A percentile compares a stretch with the other conserved stretches of the same genome.
Evolutionary conservation across 1,140 invertebrate species (phyloP).

Genomic region (Macrobrachium rosenbergii): DNA sequence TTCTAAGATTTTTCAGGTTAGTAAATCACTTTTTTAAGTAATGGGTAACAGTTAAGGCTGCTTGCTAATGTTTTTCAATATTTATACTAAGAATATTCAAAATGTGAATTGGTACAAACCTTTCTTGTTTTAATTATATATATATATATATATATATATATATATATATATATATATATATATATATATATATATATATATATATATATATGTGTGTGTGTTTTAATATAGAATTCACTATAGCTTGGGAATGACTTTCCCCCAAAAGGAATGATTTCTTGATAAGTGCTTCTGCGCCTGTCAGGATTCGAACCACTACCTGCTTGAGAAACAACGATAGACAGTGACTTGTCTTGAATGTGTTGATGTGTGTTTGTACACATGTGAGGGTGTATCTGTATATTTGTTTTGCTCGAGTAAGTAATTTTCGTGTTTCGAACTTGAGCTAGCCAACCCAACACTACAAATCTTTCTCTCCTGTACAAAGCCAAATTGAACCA

Average conservation of each 20-base stretch:
- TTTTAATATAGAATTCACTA: too few relatives aligned
- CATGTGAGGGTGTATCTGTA: constrained; percentile 10
- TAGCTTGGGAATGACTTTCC: too few relatives aligned
- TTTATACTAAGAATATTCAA: too few relatives aligned
- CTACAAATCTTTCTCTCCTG: background rate
- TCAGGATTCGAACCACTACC: background rate
- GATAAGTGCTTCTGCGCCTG: constrained; percentile 23
- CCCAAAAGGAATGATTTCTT: too few relatives aligned
- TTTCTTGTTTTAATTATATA: too few relatives aligned
- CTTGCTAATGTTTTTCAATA: background rate
- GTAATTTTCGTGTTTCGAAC: background rate
- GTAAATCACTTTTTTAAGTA: background rate
- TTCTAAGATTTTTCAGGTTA: too few relatives aligned
- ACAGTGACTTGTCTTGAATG: background rate
- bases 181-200: too few relatives aligned
- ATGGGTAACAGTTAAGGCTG: background rate
- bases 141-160: too few relatives aligned
- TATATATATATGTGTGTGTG: too few relatives aligned
- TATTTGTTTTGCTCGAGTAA: background rate
- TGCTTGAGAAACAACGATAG: background rate
- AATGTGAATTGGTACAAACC: too few relatives aligned
- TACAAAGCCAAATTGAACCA: too few relatives aligned
- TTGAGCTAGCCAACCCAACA: background rate
- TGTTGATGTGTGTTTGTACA: constrained; percentile 20
- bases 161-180: too few relatives aligned